Evolutionary conservation across 1,140 invertebrate genomes (phyloP).

Genomic region (Telenomus remus): DNA sequence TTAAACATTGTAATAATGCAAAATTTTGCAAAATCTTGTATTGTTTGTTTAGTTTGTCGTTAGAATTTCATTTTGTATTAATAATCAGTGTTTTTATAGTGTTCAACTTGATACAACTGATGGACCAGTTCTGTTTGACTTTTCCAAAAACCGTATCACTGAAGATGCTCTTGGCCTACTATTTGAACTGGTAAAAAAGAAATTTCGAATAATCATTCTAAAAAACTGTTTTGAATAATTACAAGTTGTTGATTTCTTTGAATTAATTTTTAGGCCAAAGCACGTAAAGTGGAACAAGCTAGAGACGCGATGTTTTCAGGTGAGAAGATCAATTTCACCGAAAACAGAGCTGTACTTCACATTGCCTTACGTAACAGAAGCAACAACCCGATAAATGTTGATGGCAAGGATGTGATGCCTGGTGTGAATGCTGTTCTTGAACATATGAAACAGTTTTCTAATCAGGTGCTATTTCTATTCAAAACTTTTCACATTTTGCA

Average conservation of each 20-base stretch:
- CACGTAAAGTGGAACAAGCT: constrained; percentile 88
- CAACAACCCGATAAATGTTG: constrained; percentile 86
- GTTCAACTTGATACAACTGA: constrained; percentile 85
- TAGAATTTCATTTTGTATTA: too few relatives aligned
- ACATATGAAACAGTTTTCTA: constrained; percentile 96
- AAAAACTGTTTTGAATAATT: too few relatives aligned
- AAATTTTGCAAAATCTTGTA: too few relatives aligned
- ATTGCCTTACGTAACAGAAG: constrained; percentile 92
- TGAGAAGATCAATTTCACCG: constrained; percentile 98
- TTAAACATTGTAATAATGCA: too few relatives aligned
- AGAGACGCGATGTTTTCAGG: constrained; percentile 96
- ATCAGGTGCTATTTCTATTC: constrained; percentile 83
- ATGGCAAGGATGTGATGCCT: constrained; percentile 95
- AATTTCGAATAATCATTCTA: too few relatives aligned
- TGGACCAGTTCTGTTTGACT: constrained; percentile 94
- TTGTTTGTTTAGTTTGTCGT: too few relatives aligned
- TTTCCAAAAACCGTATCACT: constrained; percentile 96
- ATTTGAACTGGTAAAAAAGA: constrained; percentile 82
- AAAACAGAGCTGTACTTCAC: constrained; percentile 96
- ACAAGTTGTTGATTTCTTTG: too few relatives aligned
- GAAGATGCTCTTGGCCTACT: constrained; percentile 85
- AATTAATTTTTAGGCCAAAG: constrained; percentile 79
- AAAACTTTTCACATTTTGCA: too few relatives aligned
- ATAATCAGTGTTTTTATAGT: constrained; percentile 72
- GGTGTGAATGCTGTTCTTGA: constrained; percentile 92